A percentile compares a stretch with the other conserved stretches of the same genome.
Evolutionary conservation across 2,888 invertebrate species (phyloP).

Genomic region (Acleris sparsana): DNA sequence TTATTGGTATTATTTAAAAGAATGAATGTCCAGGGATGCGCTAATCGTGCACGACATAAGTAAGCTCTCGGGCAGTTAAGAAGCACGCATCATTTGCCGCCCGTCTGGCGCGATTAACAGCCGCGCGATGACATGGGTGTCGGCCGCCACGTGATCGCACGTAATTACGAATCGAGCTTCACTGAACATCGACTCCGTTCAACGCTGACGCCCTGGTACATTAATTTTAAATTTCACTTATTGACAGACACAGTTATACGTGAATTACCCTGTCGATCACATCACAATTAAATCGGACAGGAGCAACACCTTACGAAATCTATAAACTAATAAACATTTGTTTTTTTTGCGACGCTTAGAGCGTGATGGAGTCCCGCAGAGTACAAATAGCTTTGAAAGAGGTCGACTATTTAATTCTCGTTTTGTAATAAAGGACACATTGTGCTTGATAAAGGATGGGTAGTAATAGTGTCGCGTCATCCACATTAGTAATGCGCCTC

Average conservation of each 20-base stretch:
- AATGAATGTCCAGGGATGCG: constrained; percentile 57
- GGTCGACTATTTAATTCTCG: constrained; percentile 75
- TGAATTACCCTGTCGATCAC: constrained; percentile 53
- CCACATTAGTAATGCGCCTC: constrained; percentile 72
- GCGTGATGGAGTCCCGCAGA: constrained; percentile 73
- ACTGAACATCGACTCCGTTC: constrained; percentile 53
- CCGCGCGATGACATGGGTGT: constrained; percentile 67
- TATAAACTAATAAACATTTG: constrained; percentile 73
- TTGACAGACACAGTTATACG: constrained; percentile 39
- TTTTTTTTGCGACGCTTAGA: constrained; percentile 62
- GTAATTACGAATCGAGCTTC: constrained; percentile 64
- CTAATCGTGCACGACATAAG: constrained; percentile 75
- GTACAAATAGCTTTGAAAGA: constrained; percentile 73
- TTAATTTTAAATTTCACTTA: constrained; percentile 54
- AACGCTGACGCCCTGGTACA: constrained; percentile 48
- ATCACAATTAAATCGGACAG: constrained; percentile 55
- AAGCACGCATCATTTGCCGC: constrained; percentile 76
- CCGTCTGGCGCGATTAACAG: constrained; percentile 69
- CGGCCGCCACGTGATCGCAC: constrained; percentile 49
- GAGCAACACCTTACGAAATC: constrained; percentile 52
- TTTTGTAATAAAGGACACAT: constrained; percentile 80
- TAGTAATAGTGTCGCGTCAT: constrained; percentile 80
- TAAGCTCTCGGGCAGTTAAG: constrained; percentile 58
- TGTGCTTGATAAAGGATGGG: constrained; percentile 79
- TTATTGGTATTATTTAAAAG: background rate